phyloP scores from a whole-genome alignment of 2,113 vertebrate genomes.

The Pterocles burchelli region DNA sequence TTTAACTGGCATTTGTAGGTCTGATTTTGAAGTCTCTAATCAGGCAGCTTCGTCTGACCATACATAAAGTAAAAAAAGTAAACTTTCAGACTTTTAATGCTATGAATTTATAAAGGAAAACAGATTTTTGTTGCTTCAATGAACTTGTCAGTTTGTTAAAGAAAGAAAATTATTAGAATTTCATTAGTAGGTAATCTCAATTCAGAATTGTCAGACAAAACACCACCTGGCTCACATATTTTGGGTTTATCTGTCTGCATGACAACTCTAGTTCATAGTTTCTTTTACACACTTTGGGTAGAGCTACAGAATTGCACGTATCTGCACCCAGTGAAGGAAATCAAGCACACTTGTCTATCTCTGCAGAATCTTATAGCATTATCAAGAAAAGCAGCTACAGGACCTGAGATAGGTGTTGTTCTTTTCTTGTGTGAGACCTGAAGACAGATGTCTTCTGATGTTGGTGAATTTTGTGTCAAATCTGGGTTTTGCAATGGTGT shows the following conservation, averaged over 20 bases:
- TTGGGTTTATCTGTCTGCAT: neutral
- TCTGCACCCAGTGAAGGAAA: neutral
- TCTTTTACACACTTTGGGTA: neutral
- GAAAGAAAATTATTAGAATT: neutral
- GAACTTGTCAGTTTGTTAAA: neutral
- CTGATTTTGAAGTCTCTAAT: conserved; percentile 14
- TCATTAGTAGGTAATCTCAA: rapidly evolving
- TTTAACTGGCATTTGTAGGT: neutral
- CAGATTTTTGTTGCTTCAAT: neutral
- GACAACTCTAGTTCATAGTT: neutral
- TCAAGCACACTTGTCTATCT: neutral
- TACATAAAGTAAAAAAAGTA: neutral
- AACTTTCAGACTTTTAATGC: neutral
- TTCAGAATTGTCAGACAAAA: neutral
- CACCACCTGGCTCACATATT: neutral
- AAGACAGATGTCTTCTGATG: neutral
- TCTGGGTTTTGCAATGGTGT: neutral
- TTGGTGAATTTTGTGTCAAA: neutral
- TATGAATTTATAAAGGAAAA: neutral
- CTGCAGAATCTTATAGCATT: neutral
- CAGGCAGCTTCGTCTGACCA: neutral
- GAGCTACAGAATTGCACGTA: neutral
- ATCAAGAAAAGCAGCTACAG: neutral
- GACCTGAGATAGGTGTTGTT: neutral
- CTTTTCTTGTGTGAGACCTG: neutral